Evolutionary conservation across 2,113 vertebrate species (phyloP).

Genomic region (Emberiza fucata): DNA sequence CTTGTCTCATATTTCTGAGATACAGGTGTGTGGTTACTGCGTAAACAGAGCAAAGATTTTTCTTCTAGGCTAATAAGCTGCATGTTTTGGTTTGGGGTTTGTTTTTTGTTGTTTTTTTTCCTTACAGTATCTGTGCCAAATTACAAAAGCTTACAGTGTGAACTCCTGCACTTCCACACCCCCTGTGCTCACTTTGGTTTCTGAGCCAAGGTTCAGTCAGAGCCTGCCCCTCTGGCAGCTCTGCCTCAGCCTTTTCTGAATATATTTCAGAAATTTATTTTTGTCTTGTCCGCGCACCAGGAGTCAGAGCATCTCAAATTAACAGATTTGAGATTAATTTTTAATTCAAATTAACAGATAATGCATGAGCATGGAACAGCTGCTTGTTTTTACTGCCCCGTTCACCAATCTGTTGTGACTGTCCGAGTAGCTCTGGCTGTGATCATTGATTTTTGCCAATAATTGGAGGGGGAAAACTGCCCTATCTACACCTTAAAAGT

Average conservation of each 20-base stretch:
- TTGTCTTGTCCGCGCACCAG: not conserved
- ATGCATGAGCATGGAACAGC: not conserved
- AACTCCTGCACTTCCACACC: conserved; percentile 25
- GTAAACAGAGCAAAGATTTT: conserved; percentile 20
- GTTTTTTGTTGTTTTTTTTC: no score
- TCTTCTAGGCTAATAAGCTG: conserved; percentile 6
- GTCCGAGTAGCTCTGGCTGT: not conserved
- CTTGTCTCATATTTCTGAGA: conserved; percentile 14
- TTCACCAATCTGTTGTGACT: not conserved
- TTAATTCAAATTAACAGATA: not conserved
- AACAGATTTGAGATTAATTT: no score
- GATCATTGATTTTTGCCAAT: not conserved
- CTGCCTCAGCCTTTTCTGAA: not conserved
- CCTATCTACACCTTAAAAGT: not conserved
- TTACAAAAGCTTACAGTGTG: not conserved
- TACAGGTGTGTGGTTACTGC: conserved; percentile 45
- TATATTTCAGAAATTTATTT: not conserved
- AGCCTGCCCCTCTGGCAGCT: not conserved
- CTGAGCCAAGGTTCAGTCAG: not conserved
- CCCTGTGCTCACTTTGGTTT: not conserved
- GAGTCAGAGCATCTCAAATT: not conserved
- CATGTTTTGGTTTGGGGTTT: not conserved
- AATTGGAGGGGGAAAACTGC: not conserved
- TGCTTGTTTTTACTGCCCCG: not conserved
- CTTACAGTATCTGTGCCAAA: not conserved